Evolutionary conservation across 2,888 invertebrate species (phyloP), one percentile per base, ranked within the genome.

Genomic region (Ditula angustiorana): DNA sequence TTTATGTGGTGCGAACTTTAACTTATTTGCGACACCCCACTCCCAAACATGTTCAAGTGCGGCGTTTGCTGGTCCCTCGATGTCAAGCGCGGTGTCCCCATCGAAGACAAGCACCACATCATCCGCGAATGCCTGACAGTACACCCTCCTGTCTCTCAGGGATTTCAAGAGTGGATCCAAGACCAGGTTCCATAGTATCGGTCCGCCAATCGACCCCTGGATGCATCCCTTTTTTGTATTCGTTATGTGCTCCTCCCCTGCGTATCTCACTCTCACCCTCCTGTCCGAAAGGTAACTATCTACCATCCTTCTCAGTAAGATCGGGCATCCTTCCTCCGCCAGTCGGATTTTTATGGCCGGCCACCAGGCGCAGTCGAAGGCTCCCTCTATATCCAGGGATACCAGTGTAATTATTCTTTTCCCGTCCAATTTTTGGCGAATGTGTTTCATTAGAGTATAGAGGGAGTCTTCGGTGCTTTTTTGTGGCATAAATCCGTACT

Each of bases 311-410:
- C 21, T 50, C 52, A 33, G 28, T 19, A 19, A 13, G 0, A 24
- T 5, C 1, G 64, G 64, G 24, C 62, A 63, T 0, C 11, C 7
- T 16, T 55, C 30, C 8, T 47, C 41, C 10, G 37, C 37, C 35
- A 63, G 49, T 41, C 47, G 13, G 3, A 10, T 10, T 13, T 13
- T 23, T 8, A 63, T 26, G 0, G 50, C 62, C 3, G 61, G 61
- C 61, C 61, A 61, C 61, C 61, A 61, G 1, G 61, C 53, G 2
- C 35, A n/a, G 64, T 74, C 72, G 37, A 75, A 74, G 23, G 71
- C 74, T 11, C 56, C 56, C 56, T 63, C 57, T 49, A 63, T 64
- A 33, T 67, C 67, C 19, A 67, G 23, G 2, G 66, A 62, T 0
- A 62, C 33, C 21, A 61, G 11, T 2, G 37, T 41, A 16, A 59